Base-by-base conservation (phyloP, 2,797 vertebrate genomes). In the Bryconaethiops microstoma region DNA sequence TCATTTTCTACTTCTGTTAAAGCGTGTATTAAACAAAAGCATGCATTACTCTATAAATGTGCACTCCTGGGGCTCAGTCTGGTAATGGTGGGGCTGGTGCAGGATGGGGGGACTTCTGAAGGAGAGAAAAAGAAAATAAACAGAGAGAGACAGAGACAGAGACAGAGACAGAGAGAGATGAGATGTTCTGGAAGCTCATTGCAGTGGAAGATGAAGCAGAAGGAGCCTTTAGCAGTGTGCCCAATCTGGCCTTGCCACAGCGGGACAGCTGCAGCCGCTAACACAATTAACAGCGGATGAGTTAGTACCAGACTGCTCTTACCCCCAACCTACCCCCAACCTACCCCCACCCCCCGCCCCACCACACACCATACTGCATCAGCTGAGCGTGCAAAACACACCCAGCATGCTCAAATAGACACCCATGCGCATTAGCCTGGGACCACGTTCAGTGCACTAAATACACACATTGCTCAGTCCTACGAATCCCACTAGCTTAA, bases 231-330 rank as follows among this genome's bases (percentile, higher is more conserved):
- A 96, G 97, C 96, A 78, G 94, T 96, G 93, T 90, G 92, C 92
- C 90, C 96, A 97, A 97, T 97, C 96, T 97, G 96, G 93, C 91
- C 89, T 90, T 64, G 13, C 92, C 93, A 95, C 93, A 93, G 89
- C 90, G 93, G 94, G 95, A 96, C 96, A 97, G 96, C 96, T 98
- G 97, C 93, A 95, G 92, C 65, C 93, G 94, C 95, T 96, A 96
- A 96, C 95, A 96, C 94, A 96, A 97, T 98, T 97, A 97, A 96
- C 94, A 96, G 94, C 95, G 95, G 96, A 96, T 97, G 97, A 97
- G 93, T 97, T 96, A 96, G 94, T 97, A 96, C 96, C 96, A 97
- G 94, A 96, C 68, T 71, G 21, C 68, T 52, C 68, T 64, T 64
- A n/a, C n/a, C n/a, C n/a, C n/a, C n/a, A n/a, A n/a, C n/a, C n/a